Evolutionary conservation across 2,113 vertebrate species (phyloP).

Genomic region (Calyptomena viridis): DNA sequence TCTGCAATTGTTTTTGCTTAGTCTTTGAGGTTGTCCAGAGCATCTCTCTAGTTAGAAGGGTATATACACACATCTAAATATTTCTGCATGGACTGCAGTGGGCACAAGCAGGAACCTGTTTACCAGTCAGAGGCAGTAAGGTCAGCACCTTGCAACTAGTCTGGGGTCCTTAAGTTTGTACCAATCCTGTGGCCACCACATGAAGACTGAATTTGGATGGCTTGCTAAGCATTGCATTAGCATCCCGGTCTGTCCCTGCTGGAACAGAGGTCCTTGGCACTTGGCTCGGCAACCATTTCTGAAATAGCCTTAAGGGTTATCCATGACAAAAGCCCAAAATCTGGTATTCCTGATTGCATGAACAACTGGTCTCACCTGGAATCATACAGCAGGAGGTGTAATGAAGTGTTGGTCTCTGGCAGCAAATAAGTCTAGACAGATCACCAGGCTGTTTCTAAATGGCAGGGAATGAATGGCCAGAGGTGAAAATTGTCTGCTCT

Average conservation of each 20-base stretch:
- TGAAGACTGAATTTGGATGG: background rate
- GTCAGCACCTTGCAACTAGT: background rate
- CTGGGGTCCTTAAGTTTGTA: background rate
- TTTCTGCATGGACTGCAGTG: background rate
- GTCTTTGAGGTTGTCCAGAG: background rate
- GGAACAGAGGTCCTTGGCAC: background rate
- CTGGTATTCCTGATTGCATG: background rate
- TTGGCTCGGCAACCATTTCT: background rate
- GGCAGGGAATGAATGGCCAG: constrained; percentile 8
- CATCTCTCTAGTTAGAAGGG: background rate
- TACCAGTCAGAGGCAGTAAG: background rate
- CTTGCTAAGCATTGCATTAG: background rate
- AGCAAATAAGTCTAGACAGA: background rate
- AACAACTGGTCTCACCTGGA: background rate
- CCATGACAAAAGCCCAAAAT: background rate
- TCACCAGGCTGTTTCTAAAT: background rate
- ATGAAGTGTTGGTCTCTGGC: background rate
- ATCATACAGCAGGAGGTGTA: background rate
- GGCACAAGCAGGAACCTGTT: background rate
- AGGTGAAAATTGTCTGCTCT: background rate
- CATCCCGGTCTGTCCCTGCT: background rate
- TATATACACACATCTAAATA: background rate
- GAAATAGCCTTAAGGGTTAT: background rate
- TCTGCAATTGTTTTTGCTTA: background rate
- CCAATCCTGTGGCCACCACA: background rate